Conservation (phyloP, 2,888 invertebrate genomes). For the Acanthosoma haemorrhoidale region DNA sequence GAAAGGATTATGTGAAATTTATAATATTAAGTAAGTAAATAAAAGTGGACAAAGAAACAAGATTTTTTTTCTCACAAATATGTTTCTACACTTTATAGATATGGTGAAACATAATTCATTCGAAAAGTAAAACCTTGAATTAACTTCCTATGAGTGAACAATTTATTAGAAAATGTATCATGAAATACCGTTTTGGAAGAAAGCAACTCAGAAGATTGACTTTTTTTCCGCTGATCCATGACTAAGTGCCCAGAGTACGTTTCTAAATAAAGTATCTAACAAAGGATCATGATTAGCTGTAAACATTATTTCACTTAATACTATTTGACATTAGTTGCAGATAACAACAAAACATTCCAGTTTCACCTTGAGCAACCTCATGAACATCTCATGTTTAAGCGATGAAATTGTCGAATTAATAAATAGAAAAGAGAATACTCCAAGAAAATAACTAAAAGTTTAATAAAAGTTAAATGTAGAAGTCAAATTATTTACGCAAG, state of each 20-base stretch:
- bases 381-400: neutral
- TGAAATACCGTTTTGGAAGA: slow-evolving; percentile 17
- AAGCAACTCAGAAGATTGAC: slow-evolving; percentile 16
- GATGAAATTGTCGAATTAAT: neutral
- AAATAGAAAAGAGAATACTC: no score
- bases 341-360: slow-evolving; percentile 24
- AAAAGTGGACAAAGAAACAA: no score
- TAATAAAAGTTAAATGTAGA: no score
- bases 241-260: neutral
- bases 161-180: neutral
- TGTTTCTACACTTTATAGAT: no score
- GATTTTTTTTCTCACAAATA: no score
- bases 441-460: no score
- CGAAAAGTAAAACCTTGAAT: no score
- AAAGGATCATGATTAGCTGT: neutral
- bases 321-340: slow-evolving; percentile 18
- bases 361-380: neutral
- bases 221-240: slow-evolving; percentile 20
- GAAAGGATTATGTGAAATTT: no score
- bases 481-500: no score
- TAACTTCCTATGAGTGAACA: no score
- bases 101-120: no score
- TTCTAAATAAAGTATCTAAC: neutral
- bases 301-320: slow-evolving; percentile 24
- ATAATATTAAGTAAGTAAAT: no score